These are phyloP conservation scores for Carduelis carduelis DNA, from an alignment of 2,797 vertebrate species.

Conservation along the genomic window DNA sequence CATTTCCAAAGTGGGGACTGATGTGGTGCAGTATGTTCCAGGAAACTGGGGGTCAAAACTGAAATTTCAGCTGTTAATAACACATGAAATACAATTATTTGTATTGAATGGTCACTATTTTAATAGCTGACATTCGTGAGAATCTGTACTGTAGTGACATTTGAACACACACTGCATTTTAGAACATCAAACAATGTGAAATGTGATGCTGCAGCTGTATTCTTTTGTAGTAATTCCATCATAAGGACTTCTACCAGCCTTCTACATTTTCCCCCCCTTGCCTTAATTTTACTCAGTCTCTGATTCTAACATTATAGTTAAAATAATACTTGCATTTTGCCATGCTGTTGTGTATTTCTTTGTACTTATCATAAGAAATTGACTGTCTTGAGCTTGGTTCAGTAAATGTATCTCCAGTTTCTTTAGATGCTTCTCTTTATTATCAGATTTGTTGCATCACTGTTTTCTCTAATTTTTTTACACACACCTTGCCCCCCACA, in stretches of 20 bases:
- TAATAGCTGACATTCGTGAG: fast-evolving
- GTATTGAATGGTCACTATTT: neutral
- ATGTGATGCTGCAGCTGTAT: neutral
- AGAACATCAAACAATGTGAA: neutral
- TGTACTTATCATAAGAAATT: neutral
- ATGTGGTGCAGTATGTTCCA: neutral
- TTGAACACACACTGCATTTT: neutral
- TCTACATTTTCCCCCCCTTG: neutral
- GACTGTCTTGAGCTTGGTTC: neutral
- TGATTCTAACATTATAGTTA: neutral
- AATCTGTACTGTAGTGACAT: neutral
- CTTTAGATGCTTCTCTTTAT: neutral
- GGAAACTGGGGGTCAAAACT: neutral
- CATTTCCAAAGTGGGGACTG: neutral
- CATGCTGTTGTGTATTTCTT: neutral
- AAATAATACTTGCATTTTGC: neutral
- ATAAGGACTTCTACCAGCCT: neutral
- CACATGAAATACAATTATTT: neutral
- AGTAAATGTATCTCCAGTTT: neutral
- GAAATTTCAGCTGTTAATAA: neutral
- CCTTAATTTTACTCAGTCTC: neutral
- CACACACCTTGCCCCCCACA: no score
- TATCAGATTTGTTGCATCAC: neutral
- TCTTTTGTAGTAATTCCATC: neutral
- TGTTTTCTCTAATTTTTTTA: neutral